Percentiles rank a stretch among this genome's conserved stretches.
Evolutionary conservation across 2,888 invertebrate species (phyloP).

Genomic region (Aleiodes alternator): DNA sequence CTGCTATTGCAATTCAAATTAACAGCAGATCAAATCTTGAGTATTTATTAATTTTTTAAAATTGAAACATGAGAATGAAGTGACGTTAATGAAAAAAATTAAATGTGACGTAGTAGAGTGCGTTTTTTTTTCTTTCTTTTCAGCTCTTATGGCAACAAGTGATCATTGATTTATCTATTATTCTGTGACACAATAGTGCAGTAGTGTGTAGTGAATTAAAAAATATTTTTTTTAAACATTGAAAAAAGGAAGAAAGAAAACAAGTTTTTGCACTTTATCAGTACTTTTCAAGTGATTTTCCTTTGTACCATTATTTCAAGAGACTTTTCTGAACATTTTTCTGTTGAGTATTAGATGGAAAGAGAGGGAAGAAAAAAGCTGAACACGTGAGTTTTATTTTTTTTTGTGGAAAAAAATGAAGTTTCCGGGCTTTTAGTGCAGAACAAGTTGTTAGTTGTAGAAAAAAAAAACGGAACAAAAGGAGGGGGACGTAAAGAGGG

Average conservation of each 20-base stretch:
- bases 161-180: background rate
- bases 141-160: background rate
- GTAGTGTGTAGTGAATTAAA: background rate
- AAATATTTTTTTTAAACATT: background rate
- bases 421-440: conserved; percentile 3
- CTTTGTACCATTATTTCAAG: too few relatives aligned
- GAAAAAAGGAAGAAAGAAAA: background rate
- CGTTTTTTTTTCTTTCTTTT: background rate
- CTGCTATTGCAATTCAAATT: too few relatives aligned
- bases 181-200: background rate
- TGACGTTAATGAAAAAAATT: too few relatives aligned
- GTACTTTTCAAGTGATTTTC: too few relatives aligned
- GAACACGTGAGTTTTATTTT: background rate
- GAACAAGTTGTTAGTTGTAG: background rate
- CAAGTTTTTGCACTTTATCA: background rate
- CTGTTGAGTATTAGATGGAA: background rate
- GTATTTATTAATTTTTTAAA: too few relatives aligned
- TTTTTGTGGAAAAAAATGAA: background rate
- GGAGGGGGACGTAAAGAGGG: too few relatives aligned
- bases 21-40: too few relatives aligned
- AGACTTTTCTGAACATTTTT: background rate
- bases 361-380: background rate
- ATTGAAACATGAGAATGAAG: background rate
- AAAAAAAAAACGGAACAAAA: background rate
- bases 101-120: background rate